Conservation (phyloP, 2,888 invertebrate species). For the Lasius fuliginosus region DNA sequence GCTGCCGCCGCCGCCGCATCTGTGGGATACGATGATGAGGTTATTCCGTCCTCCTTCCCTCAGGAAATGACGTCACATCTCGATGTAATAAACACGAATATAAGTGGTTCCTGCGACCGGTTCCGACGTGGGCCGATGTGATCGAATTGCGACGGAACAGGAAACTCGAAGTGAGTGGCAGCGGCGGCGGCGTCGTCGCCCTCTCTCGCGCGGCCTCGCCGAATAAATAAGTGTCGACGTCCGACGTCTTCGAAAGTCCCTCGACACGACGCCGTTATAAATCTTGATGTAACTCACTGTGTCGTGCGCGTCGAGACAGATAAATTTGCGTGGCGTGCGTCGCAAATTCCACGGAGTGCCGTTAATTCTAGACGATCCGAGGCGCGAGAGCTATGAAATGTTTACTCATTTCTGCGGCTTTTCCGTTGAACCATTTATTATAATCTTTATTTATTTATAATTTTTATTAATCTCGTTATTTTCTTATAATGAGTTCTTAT, state of each 20-base stretch:
- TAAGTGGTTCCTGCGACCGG: slow-evolving; percentile 76
- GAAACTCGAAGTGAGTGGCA: slow-evolving; percentile 66
- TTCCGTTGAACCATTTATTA: not conserved
- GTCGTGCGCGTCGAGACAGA: slow-evolving; percentile 49
- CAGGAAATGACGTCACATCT: slow-evolving; percentile 82
- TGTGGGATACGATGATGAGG: slow-evolving; percentile 82
- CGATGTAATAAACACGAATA: slow-evolving; percentile 82
- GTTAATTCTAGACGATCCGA: not conserved
- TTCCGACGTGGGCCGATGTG: slow-evolving; percentile 68
- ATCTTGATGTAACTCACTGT: slow-evolving; percentile 50
- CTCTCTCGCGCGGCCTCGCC: slow-evolving; percentile 44
- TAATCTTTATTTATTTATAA: not conserved
- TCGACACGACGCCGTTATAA: slow-evolving; percentile 48
- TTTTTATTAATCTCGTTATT: not conserved
- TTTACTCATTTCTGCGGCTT: not conserved
- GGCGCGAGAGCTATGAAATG: not conserved
- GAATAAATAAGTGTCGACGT: slow-evolving; percentile 66
- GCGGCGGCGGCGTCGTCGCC: slow-evolving; percentile 9
- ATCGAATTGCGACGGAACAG: slow-evolving; percentile 75
- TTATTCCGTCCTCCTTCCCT: slow-evolving; percentile 83
- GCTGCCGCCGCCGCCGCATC: slow-evolving; percentile 60
- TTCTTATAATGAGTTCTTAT: not conserved
- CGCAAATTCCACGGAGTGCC: slow-evolving; percentile 32
- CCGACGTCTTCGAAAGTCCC: slow-evolving; percentile 49
- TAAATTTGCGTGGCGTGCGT: slow-evolving; percentile 45